These are phyloP conservation scores for Buteo buteo DNA, from an alignment of 2,113 vertebrate species.

Conservation along the genomic window DNA sequence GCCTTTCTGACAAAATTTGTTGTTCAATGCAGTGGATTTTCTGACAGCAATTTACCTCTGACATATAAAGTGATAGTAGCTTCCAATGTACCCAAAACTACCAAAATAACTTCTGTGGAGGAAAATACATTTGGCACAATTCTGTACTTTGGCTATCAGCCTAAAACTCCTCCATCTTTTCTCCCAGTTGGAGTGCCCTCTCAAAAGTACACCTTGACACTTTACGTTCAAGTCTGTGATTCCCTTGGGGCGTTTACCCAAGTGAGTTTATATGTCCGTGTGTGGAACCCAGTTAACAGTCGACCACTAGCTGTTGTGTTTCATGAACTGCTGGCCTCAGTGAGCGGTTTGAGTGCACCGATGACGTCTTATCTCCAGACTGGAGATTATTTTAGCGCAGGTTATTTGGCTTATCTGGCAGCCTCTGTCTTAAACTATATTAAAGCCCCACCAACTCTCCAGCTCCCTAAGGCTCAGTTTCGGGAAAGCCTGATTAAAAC, in stretches of 20 bases:
- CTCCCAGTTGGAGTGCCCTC: conserved; percentile 53
- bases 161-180: conserved; percentile 29
- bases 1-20: conserved; percentile 67
- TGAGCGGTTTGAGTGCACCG: neutral
- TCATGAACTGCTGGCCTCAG: neutral
- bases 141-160: conserved; percentile 52
- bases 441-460: neutral
- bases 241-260: conserved; percentile 53
- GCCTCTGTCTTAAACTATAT: conserved; percentile 65
- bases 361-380: neutral
- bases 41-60: conserved; percentile 62
- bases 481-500: conserved; percentile 49
- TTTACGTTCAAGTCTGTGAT: conserved; percentile 58
- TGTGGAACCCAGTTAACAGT: neutral
- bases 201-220: neutral
- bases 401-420: conserved; percentile 50
- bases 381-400: conserved; percentile 20
- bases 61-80: conserved; percentile 68
- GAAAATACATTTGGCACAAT: conserved; percentile 60
- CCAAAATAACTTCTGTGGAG: conserved; percentile 32
- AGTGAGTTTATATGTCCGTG: neutral
- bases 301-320: neutral
- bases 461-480: neutral
- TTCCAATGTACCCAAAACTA: neutral
- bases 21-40: conserved; percentile 57